Conservation (phyloP, 2,888 invertebrate genomes). For the Abrostola triplasia region DNA sequence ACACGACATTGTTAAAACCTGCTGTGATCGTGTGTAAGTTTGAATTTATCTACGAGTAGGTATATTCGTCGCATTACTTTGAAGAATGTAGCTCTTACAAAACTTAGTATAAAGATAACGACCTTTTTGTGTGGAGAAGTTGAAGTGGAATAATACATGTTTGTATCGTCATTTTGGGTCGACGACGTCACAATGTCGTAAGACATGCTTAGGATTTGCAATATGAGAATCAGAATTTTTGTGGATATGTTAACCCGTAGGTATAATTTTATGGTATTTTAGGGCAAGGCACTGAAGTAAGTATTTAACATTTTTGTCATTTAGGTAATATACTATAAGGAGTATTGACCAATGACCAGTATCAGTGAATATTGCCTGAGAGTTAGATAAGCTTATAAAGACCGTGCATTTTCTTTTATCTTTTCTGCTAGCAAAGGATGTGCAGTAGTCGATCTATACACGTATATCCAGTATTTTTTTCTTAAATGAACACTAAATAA, state of each 20-base stretch:
- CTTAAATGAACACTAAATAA: conserved; percentile 1
- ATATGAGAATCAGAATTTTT: background rate
- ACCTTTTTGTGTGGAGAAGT: conserved; percentile 2
- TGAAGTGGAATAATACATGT: conserved; percentile 10
- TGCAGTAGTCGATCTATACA: conserved; percentile 4
- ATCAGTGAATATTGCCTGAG: background rate
- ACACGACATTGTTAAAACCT: conserved; percentile 61
- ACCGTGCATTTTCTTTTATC: conserved; percentile 1
- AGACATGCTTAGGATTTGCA: background rate
- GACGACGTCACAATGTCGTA: background rate
- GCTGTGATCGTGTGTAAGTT: conserved; percentile 56
- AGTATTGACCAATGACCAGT: too few species aligned
- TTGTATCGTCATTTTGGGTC: conserved; percentile 4
- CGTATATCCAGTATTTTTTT: background rate
- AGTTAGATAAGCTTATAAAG: background rate
- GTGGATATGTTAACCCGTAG: background rate
- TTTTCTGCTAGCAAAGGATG: background rate
- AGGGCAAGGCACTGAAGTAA: too few species aligned
- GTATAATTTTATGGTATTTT: too few species aligned
- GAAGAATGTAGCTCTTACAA: conserved; percentile 13
- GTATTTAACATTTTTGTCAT: too few species aligned
- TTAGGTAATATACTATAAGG: too few species aligned
- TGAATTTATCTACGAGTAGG: conserved; percentile 48
- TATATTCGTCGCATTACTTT: conserved; percentile 38
- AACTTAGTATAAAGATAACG: conserved; percentile 7